A percentile compares a stretch with the other conserved stretches of the same genome.
These are phyloP conservation scores for Sebastes alutus DNA, from an alignment of 2,797 vertebrate genomes.

Conservation along the genomic window DNA sequence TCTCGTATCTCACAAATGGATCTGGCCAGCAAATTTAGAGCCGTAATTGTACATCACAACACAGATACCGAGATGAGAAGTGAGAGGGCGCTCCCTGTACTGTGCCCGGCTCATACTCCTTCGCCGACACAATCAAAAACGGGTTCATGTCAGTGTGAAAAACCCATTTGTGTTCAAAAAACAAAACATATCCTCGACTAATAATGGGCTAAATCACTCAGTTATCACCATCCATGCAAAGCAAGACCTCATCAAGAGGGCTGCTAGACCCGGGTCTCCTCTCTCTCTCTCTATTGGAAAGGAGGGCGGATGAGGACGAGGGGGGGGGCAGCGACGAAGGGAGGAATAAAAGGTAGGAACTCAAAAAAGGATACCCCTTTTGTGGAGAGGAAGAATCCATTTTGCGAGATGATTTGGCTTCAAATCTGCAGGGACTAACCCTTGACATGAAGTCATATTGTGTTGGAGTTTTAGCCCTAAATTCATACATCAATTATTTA, in stretches of 20 bases:
- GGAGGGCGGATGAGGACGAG: conserved; percentile 20
- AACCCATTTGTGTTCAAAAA: conserved; percentile 90
- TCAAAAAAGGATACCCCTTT: conserved; percentile 55
- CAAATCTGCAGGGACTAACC: conserved; percentile 97
- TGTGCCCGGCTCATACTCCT: conserved; percentile 73
- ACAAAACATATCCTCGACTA: conserved; percentile 87
- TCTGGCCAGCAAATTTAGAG: conserved; percentile 77
- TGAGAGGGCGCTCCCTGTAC: conserved; percentile 63
- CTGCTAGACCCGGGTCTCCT: conserved; percentile 71
- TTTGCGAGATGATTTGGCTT: conserved; percentile 94
- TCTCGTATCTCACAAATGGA: conserved; percentile 80
- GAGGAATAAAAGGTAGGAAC: conserved; percentile 62
- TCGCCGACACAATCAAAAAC: conserved; percentile 76
- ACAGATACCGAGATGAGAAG: conserved; percentile 83
- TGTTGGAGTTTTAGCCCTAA: conserved; percentile 99
- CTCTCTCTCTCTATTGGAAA: conserved; percentile 79
- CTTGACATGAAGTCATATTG: conserved; percentile 99
- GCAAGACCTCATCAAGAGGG: conserved; percentile 88
- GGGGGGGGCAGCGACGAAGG: conserved; percentile 55
- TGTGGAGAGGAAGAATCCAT: conserved; percentile 89
- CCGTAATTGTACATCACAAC: conserved; percentile 79
- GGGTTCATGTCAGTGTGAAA: conserved; percentile 82
- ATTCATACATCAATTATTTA: conserved; percentile 99
- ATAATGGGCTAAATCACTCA: conserved; percentile 82
- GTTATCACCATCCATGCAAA: conserved; percentile 90